These are phyloP conservation scores for Melipona quadrifasciata DNA, from an alignment of 1,140 invertebrate genomes.

Conservation along the genomic window DNA sequence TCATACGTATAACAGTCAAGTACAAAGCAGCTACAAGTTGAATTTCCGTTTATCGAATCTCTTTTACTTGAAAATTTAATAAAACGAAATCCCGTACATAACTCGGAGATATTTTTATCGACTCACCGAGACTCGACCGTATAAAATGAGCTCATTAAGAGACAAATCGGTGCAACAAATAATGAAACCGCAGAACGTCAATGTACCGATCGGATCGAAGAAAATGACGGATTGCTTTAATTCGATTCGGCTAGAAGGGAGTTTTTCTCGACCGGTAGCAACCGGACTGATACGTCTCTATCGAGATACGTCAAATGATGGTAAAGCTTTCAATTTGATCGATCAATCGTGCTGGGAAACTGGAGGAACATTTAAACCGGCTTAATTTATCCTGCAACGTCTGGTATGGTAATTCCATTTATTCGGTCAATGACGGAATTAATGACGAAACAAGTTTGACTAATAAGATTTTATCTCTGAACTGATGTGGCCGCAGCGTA, in stretches of 20 bases:
- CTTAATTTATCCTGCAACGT: background rate
- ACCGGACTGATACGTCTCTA: slow-evolving; percentile 13
- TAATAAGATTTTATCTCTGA: too few relatives aligned
- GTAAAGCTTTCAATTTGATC: slow-evolving; percentile 11
- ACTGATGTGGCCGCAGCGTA: too few relatives aligned
- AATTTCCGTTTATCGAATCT: too few relatives aligned
- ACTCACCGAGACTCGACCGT: too few relatives aligned
- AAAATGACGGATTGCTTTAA: slow-evolving; percentile 40
- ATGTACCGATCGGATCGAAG: background rate
- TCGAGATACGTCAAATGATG: background rate
- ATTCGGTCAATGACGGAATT: too few relatives aligned
- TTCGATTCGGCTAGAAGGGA: background rate
- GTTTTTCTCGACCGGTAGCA: slow-evolving; percentile 7
- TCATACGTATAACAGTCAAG: too few relatives aligned
- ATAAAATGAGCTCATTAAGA: background rate
- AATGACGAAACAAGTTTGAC: too few relatives aligned
- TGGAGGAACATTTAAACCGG: background rate
- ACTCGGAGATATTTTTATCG: too few relatives aligned
- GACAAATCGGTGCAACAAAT: slow-evolving; percentile 19
- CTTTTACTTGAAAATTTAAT: too few relatives aligned
- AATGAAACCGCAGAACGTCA: slow-evolving; percentile 11
- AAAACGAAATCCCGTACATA: too few relatives aligned
- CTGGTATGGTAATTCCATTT: too few relatives aligned
- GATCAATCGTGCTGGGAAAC: background rate
- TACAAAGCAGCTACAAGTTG: too few relatives aligned